Conservation (phyloP, 2,113 vertebrate species). For the Podarcis cretensis region DNA sequence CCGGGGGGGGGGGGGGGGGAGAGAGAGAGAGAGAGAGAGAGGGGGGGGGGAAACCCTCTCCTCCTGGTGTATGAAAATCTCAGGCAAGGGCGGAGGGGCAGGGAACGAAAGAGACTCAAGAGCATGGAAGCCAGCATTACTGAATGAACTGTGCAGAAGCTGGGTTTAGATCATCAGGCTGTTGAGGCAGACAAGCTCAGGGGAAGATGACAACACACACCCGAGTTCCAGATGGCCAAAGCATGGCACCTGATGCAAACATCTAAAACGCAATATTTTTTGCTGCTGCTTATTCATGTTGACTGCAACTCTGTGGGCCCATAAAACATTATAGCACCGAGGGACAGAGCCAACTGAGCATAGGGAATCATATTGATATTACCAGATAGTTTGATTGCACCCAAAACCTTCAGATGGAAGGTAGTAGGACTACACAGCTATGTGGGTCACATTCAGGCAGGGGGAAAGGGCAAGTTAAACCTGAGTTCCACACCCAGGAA, state of each 20-base stretch:
- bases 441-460: no score
- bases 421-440: background rate
- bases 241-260: fast-evolving
- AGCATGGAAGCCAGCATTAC: conserved; percentile 10
- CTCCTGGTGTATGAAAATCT: fast-evolving
- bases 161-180: background rate
- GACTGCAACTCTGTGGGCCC: fast-evolving
- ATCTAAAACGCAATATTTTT: background rate
- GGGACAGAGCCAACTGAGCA: background rate
- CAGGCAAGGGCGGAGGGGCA: background rate
- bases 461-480: background rate
- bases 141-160: fast-evolving
- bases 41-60: background rate
- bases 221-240: background rate
- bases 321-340: background rate
- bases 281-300: background rate
- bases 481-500: background rate
- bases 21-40: no score
- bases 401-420: background rate
- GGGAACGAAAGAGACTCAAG: background rate
- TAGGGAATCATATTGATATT: background rate
- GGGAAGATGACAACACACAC: background rate
- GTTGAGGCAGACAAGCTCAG: background rate
- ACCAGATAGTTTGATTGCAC: background rate
- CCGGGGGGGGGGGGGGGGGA: background rate